Evolutionary conservation across 2,113 vertebrate species (phyloP), one percentile per base, ranked within the genome.

Genomic region (Ibidorhyncha struthersii): DNA sequence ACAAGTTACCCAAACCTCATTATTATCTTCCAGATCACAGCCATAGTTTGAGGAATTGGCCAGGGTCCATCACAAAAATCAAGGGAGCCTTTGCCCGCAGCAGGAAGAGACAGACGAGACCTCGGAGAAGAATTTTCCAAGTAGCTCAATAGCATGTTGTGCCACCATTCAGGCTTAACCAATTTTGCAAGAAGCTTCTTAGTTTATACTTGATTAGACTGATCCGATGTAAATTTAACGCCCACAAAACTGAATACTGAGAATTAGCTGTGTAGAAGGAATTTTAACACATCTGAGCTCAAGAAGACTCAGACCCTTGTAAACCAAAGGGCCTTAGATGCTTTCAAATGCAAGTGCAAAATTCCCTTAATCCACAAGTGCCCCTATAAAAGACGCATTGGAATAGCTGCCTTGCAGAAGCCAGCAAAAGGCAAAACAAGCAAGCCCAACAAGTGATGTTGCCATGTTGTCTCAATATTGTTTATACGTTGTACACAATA

Each of bases 61-160:
- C 52, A 45, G 29, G 18, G 21, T 12, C 41, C 16, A 8, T 52
- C 61, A 47, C 10, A 74, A 76, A 82, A 79, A 38, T 19, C 0
- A 0, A 52, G 30, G 30, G 3, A 76, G 43, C 12, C 2, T 84
- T 71, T 91, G 16, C 17, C 17, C 3, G 2, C 3, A 34, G 52
- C 12, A 76, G 41, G 19, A 85, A 70, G 17, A 92, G 9, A 27
- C 15, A 69, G 27, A 43, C 0, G 5, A 84, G n/a, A 79, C 10
- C 17, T 79, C 4, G 4, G 59, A 66, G 55, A 58, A 49, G 23
- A 85, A 43, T 85, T 82, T 76, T 92, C 41, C 41, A 29, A 59
- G 41, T 55, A 55, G 32, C 29, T 71, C 29, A 59, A 23, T 9
- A 61, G 19, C 21, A 12, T 14, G 15, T 73, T 32, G 4, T 66